Percentiles rank a stretch among this genome's conserved stretches.
These are phyloP conservation scores for Heliconius himera DNA, from an alignment of 1,140 invertebrate genomes.

Conservation along the genomic window DNA sequence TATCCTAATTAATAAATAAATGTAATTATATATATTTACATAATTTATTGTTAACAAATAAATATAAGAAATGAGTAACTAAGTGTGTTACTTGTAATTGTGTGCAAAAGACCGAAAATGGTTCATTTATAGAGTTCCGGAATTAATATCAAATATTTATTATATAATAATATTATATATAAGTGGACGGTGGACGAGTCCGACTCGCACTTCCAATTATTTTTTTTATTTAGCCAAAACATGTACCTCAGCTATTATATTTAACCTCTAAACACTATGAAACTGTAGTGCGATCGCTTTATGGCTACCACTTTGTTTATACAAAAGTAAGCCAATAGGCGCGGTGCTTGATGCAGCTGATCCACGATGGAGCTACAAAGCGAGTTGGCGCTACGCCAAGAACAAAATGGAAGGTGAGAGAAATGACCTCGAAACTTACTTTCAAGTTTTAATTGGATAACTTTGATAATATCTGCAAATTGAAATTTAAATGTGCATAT, in stretches of 20 bases:
- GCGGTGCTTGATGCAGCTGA: conserved; percentile 20
- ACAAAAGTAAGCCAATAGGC: conserved; percentile 20
- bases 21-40: no score
- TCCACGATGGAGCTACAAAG: conserved; percentile 20
- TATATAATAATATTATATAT: no score
- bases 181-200: no score
- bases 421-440: not conserved
- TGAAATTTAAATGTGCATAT: not conserved
- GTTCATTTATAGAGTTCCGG: no score
- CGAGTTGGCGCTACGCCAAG: conserved; percentile 22
- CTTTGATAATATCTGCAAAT: not conserved
- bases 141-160: no score
- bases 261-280: not conserved
- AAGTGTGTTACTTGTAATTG: no score
- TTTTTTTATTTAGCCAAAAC: no score
- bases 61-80: no score
- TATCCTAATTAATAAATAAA: no score
- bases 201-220: no score
- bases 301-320: not conserved
- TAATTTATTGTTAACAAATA: no score
- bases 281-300: not conserved
- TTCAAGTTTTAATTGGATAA: conserved; percentile 3
- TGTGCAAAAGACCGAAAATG: no score
- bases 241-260: not conserved
- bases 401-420: conserved; percentile 9